Conservation (phyloP, 2,797 vertebrate species). For the Ceyx erithaca region DNA sequence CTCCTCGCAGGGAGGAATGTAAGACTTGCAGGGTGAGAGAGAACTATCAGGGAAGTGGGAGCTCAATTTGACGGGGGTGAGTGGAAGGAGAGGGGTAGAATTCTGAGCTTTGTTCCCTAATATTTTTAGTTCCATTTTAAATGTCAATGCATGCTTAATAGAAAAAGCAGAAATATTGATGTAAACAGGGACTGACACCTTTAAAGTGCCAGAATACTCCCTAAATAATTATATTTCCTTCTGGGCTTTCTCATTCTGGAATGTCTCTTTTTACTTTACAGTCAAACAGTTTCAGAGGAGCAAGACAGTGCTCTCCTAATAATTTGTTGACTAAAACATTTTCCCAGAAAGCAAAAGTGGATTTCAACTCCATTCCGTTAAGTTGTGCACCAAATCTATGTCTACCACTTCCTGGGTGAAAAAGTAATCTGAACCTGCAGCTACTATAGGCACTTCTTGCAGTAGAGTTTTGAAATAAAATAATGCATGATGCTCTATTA, state of each 20-base stretch:
- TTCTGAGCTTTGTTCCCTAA: background rate
- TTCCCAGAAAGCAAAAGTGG: background rate
- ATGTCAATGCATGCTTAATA: background rate
- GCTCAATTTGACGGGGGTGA: background rate
- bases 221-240: background rate
- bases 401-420: background rate
- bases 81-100: background rate
- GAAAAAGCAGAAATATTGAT: background rate
- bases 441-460: background rate
- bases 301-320: background rate
- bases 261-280: background rate
- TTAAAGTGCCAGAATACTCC: background rate
- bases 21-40: background rate
- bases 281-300: background rate
- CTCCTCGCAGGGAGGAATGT: background rate
- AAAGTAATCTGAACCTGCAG: background rate
- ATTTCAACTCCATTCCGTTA: background rate
- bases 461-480: background rate
- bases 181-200: background rate
- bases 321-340: background rate
- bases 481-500: background rate
- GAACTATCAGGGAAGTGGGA: background rate
- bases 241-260: background rate
- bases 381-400: background rate
- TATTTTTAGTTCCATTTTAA: background rate